A percentile compares a stretch with the other conserved stretches of the same genome.
Evolutionary conservation across 2,113 vertebrate species (phyloP).

Genomic region (Condylura cristata): DNA sequence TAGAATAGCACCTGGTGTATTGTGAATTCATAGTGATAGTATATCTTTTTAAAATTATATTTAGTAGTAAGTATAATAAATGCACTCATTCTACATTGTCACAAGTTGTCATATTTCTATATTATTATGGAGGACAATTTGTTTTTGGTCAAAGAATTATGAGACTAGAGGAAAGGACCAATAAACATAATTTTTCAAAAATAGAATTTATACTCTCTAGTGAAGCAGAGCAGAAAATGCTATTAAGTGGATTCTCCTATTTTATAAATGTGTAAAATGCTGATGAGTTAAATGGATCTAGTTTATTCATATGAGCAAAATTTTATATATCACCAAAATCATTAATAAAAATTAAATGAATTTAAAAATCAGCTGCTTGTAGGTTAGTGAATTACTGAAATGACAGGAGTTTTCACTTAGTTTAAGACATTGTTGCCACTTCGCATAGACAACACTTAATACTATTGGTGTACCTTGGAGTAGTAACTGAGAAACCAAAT

Average conservation of each 20-base stretch:
- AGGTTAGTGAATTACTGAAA: slow-evolving; percentile 80
- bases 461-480: background rate
- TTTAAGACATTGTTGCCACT: slow-evolving; percentile 77
- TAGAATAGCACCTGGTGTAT: background rate
- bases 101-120: background rate
- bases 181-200: slow-evolving; percentile 25
- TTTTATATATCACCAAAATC: slow-evolving; percentile 74
- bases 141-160: background rate
- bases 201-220: slow-evolving; percentile 33
- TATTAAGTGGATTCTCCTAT: slow-evolving; percentile 60
- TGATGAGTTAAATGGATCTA: background rate
- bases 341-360: slow-evolving; percentile 82
- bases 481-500: slow-evolving; percentile 74
- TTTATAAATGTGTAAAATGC: slow-evolving; percentile 68
- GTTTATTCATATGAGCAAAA: slow-evolving; percentile 74
- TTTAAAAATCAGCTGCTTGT: slow-evolving; percentile 77
- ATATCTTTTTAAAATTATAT: background rate
- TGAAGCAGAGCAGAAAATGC: slow-evolving; percentile 72
- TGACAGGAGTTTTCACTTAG: slow-evolving; percentile 81
- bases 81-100: background rate
- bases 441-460: background rate
- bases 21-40: background rate
- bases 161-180: slow-evolving; percentile 3
- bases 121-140: background rate
- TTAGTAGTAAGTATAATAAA: slow-evolving; percentile 11